Conservation (phyloP, 2,113 vertebrate genomes). For the Procapra przewalskii region DNA sequence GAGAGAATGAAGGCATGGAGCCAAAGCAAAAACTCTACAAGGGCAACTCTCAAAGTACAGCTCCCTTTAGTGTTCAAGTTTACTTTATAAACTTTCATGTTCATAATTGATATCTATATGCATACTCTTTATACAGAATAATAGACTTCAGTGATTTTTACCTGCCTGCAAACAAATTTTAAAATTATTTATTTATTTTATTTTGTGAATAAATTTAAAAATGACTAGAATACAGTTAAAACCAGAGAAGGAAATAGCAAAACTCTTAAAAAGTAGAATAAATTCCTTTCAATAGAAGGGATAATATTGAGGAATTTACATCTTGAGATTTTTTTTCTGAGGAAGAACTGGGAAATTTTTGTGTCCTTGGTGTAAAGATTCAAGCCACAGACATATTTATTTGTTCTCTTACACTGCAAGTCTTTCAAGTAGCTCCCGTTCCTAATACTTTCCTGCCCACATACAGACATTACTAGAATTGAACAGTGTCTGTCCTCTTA, state of each 20-base stretch:
- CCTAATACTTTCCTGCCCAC: background rate
- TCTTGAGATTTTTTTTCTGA: background rate
- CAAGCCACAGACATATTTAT: background rate
- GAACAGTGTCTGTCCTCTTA: background rate
- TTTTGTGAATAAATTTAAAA: background rate
- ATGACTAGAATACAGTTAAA: background rate
- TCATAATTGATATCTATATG: background rate
- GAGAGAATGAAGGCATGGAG: background rate
- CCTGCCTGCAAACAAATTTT: too few relatives aligned
- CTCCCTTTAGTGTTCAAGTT: background rate
- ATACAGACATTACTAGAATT: background rate
- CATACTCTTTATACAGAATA: background rate
- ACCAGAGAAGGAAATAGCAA: background rate
- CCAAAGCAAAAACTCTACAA: background rate
- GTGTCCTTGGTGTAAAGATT: background rate
- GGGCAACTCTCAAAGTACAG: background rate
- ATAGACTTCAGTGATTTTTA: background rate
- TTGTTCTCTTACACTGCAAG: background rate
- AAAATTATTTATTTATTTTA: too few relatives aligned
- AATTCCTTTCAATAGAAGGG: background rate
- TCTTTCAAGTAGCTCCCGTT: background rate
- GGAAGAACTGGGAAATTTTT: background rate
- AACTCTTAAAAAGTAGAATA: background rate
- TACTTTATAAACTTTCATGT: background rate
- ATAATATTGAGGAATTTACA: background rate